These are phyloP conservation scores for Babylonia areolata DNA, from an alignment of 1,140 invertebrate species.

Conservation along the genomic window DNA sequence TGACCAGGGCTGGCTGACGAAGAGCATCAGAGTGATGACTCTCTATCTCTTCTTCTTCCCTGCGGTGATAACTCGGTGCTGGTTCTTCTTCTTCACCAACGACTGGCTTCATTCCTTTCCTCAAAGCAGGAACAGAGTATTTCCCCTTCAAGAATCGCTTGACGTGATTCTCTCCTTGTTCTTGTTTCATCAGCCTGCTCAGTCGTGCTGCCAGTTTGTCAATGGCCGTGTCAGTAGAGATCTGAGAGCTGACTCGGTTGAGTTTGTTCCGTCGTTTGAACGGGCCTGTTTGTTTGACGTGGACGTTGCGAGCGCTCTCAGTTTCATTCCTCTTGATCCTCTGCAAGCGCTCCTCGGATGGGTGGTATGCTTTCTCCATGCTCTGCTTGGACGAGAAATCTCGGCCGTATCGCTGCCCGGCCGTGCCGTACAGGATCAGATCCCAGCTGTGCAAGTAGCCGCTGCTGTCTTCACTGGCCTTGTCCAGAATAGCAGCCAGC, in stretches of 20 bases:
- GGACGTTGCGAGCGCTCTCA: conserved; percentile 32
- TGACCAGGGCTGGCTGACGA: no score
- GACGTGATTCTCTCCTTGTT: neutral
- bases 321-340: conserved; percentile 40
- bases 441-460: conserved; percentile 38
- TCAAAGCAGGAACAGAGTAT: neutral
- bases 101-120: neutral
- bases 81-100: neutral
- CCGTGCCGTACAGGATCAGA: conserved; percentile 41
- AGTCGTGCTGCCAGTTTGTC: conserved; percentile 8
- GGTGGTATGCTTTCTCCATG: neutral
- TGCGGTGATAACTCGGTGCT: neutral
- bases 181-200: neutral
- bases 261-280: neutral
- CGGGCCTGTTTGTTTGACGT: conserved; percentile 19
- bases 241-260: neutral
- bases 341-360: neutral
- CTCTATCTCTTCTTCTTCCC: neutral
- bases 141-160: conserved; percentile 7
- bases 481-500: neutral
- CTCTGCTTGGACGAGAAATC: neutral
- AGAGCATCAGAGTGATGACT: neutral
- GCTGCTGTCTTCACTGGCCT: neutral
- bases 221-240: neutral
- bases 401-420: conserved; percentile 24